These are phyloP conservation scores for Eremophila alpestris DNA, from an alignment of 2,797 vertebrate species.

Conservation along the genomic window DNA sequence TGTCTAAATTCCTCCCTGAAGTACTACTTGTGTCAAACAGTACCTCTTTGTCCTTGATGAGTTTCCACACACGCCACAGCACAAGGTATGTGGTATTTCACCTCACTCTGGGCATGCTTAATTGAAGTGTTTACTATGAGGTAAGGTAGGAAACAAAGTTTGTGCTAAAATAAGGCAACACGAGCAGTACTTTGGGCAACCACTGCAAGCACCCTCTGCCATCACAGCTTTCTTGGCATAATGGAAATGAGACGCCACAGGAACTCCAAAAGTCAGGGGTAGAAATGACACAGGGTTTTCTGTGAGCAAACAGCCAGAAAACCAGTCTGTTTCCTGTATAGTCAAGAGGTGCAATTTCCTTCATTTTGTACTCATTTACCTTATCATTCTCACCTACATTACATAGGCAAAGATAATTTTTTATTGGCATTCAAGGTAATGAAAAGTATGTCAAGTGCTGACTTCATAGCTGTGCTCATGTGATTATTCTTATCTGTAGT, in stretches of 20 bases:
- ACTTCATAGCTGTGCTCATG: not conserved
- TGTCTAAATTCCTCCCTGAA: not conserved
- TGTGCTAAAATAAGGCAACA: not conserved
- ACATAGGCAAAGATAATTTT: not conserved
- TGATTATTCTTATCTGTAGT: not conserved
- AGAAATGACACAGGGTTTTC: not conserved
- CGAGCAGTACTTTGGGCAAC: not conserved
- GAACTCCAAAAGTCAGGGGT: not conserved
- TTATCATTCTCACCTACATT: not conserved
- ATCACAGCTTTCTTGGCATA: not conserved
- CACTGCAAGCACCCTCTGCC: not conserved
- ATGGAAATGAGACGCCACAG: not conserved
- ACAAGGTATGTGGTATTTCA: not conserved
- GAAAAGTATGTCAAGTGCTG: not conserved
- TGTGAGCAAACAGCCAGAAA: not conserved
- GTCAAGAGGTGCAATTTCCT: not conserved
- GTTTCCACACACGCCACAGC: not conserved
- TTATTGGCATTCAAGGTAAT: not conserved
- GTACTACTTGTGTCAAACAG: not conserved
- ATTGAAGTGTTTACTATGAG: not conserved
- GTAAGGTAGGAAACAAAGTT: not conserved
- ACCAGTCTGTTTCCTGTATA: not conserved
- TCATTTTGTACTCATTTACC: not conserved
- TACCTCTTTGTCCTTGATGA: accelerated
- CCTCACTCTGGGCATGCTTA: not conserved